Conservation (phyloP, 1,140 invertebrate species). For the Pseudomyrmex pallidus region DNA sequence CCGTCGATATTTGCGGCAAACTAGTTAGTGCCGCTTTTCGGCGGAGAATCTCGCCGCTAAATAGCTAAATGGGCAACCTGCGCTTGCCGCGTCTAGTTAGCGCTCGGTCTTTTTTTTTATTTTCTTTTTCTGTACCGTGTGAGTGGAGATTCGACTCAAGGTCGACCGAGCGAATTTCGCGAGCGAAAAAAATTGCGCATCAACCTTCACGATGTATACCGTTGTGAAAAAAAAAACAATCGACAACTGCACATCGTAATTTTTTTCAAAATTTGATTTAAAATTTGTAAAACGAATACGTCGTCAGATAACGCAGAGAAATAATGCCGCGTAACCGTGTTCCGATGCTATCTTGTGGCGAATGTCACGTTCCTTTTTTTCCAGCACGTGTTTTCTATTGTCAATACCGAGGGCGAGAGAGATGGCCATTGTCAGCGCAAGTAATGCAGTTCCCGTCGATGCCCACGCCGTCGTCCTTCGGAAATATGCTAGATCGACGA, state of each 20-base stretch:
- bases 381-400: neutral
- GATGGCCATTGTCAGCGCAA: constrained; percentile 9
- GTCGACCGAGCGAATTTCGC: neutral
- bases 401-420: neutral
- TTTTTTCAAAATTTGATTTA: neutral
- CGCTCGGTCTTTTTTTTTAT: constrained; percentile 25
- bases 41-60: constrained; percentile 52
- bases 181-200: neutral
- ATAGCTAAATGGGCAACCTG: constrained; percentile 62
- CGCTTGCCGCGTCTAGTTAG: constrained; percentile 49
- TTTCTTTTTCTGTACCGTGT: constrained; percentile 39
- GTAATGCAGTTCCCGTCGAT: constrained; percentile 14
- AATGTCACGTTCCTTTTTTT: neutral
- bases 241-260: neutral
- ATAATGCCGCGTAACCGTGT: neutral
- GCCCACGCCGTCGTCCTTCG: constrained; percentile 40
- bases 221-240: neutral
- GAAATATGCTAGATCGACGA: constrained; percentile 44
- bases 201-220: neutral
- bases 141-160: constrained; percentile 29
- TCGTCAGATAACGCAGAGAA: neutral
- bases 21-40: constrained; percentile 43
- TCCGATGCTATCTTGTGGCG: neutral
- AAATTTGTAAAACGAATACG: neutral
- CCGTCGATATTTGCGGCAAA: constrained; percentile 5